These are phyloP conservation scores for Sebastes matsubarae DNA, from an alignment of 2,797 vertebrate species.

Conservation along the genomic window DNA sequence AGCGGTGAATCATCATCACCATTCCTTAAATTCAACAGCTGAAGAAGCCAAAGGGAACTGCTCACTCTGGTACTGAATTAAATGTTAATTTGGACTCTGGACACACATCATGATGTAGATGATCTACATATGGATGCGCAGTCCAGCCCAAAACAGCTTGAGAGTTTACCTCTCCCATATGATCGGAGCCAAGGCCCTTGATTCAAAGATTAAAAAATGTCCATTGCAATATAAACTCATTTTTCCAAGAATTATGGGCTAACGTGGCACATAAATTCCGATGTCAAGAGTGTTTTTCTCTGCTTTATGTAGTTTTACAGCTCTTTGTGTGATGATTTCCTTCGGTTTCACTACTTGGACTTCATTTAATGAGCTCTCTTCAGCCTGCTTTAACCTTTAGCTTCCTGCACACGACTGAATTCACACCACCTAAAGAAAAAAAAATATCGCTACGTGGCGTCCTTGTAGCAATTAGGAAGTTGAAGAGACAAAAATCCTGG, in stretches of 20 bases:
- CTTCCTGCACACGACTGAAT: background rate
- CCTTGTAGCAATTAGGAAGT: background rate
- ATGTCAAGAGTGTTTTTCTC: background rate
- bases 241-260: background rate
- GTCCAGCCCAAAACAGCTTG: background rate
- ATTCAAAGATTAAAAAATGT: background rate
- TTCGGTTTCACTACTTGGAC: conserved; percentile 2
- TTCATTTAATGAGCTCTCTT: conserved; percentile 34
- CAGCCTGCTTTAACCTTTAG: conserved; percentile 11
- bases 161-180: conserved; percentile 14
- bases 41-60: background rate
- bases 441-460: background rate
- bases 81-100: conserved; percentile 2
- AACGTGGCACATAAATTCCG: background rate
- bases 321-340: conserved; percentile 10
- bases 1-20: conserved; percentile 6
- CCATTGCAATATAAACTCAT: no score
- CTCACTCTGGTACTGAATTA: background rate
- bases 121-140: conserved; percentile 7
- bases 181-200: background rate
- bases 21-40: conserved; percentile 8
- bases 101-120: background rate
- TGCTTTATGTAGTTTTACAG: background rate
- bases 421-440: background rate
- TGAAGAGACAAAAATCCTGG: background rate